phyloP scores from a whole-genome alignment of 2,888 invertebrate species.

The Scaptomyza caliginosa region DNA sequence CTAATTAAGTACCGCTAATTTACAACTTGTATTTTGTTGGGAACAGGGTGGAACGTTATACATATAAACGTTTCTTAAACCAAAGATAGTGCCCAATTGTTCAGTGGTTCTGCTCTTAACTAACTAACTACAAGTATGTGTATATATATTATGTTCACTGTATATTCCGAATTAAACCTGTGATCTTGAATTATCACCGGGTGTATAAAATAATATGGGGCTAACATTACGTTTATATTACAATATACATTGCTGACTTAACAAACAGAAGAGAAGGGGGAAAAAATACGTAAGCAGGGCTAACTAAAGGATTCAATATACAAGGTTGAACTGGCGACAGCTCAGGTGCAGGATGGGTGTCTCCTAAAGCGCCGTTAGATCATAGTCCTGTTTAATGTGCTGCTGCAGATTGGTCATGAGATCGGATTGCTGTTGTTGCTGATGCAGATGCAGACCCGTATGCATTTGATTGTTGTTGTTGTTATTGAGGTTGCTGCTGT shows the following conservation, averaged over 20 bases:
- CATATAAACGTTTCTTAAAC: background rate
- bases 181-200: slow-evolving; percentile 8
- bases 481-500: slow-evolving; percentile 54
- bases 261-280: background rate
- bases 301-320: slow-evolving; percentile 59
- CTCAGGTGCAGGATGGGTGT: background rate
- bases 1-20: slow-evolving; percentile 71
- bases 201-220: slow-evolving; percentile 36
- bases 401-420: slow-evolving; percentile 82
- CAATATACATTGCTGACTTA: slow-evolving; percentile 24
- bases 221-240: slow-evolving; percentile 16
- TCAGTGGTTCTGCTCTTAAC: slow-evolving; percentile 45
- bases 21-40: slow-evolving; percentile 46
- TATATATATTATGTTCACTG: slow-evolving; percentile 80
- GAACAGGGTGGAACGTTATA: background rate
- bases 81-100: slow-evolving; percentile 17
- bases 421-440: slow-evolving; percentile 77
- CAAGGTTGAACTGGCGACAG: slow-evolving; percentile 18
- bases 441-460: slow-evolving; percentile 50
- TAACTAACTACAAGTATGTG: slow-evolving; percentile 70
- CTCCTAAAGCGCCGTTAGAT: slow-evolving; percentile 90
- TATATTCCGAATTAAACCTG: slow-evolving; percentile 80
- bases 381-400: slow-evolving; percentile 93
- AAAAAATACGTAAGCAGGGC: slow-evolving; percentile 15
- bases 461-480: slow-evolving; percentile 80